phyloP scores from a whole-genome alignment of 2,888 invertebrate species.

The Lordiphosa fenestrarum region DNA sequence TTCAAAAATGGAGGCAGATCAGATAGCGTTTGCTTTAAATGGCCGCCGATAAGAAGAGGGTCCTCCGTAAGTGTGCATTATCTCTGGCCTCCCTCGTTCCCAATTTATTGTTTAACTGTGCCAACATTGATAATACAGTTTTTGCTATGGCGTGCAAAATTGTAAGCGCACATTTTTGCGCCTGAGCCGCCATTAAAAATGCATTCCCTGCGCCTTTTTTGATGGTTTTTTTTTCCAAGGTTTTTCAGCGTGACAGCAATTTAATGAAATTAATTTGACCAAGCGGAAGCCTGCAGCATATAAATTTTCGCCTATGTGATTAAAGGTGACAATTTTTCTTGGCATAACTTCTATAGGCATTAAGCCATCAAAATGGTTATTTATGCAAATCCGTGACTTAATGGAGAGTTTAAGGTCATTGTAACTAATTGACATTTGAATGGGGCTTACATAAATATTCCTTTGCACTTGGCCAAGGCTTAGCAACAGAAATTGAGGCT shows the following conservation, averaged over 20 bases:
- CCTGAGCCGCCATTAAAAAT: not conserved
- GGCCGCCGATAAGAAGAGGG: no score
- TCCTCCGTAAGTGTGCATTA: not conserved
- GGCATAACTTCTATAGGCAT: slow-evolving; percentile 3
- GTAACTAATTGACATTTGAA: no score
- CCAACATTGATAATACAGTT: slow-evolving; percentile 28
- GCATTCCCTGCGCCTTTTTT: slow-evolving; percentile 17
- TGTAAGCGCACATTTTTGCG: slow-evolving; percentile 20
- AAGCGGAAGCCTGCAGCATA: slow-evolving; percentile 13
- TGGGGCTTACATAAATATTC: no score
- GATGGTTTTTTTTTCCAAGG: slow-evolving; percentile 46
- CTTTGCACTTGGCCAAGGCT: no score
- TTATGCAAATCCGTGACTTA: no score
- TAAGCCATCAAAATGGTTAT: slow-evolving; percentile 5
- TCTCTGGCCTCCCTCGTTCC: slow-evolving; percentile 10
- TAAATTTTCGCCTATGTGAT: slow-evolving; percentile 2
- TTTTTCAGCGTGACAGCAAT: slow-evolving; percentile 42
- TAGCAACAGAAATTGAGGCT: no score
- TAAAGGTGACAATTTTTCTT: slow-evolving; percentile 5
- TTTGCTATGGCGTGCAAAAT: slow-evolving; percentile 7
- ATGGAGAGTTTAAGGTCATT: no score
- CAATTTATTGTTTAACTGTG: slow-evolving; percentile 3
- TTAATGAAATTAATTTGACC: slow-evolving; percentile 66
- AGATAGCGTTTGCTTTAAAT: slow-evolving; percentile 25
- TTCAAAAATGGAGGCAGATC: slow-evolving; percentile 34